phyloP scores from a whole-genome alignment of 2,888 invertebrate genomes.

The Abrostola tripartita region DNA sequence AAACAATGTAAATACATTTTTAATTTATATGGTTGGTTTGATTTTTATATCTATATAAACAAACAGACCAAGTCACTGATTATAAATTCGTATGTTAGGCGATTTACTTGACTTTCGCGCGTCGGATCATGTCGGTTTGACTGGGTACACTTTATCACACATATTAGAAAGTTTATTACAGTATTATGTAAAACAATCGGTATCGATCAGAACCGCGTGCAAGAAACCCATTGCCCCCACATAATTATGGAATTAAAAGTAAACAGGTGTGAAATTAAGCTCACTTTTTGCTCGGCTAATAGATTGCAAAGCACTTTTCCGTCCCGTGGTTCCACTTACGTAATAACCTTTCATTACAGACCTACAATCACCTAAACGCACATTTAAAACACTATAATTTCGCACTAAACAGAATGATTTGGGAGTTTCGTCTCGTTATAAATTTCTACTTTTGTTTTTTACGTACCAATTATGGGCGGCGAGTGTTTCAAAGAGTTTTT shows the following conservation, averaged over 20 bases:
- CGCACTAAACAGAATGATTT: conserved; percentile 87
- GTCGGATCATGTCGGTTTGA: too few species aligned
- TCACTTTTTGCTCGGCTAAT: conserved; percentile 83
- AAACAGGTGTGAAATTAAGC: conserved; percentile 88
- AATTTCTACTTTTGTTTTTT: conserved; percentile 87
- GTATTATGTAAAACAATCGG: conserved; percentile 11
- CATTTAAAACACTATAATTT: conserved; percentile 86
- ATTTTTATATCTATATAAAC: too few species aligned
- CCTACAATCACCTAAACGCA: conserved; percentile 83
- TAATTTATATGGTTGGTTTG: too few species aligned
- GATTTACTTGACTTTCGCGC: too few species aligned
- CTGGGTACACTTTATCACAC: neutral
- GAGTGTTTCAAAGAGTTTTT: conserved; percentile 80
- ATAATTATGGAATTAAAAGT: conserved; percentile 84
- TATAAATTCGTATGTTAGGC: too few species aligned
- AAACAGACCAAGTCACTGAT: too few species aligned
- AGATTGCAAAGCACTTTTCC: conserved; percentile 81
- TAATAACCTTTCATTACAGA: conserved; percentile 79
- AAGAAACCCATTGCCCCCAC: conserved; percentile 77
- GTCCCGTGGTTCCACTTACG: conserved; percentile 77
- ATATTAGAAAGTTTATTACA: neutral
- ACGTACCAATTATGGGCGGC: conserved; percentile 78
- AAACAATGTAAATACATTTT: too few species aligned
- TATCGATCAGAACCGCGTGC: conserved; percentile 69
- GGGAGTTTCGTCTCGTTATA: conserved; percentile 84